A percentile compares a stretch with the other conserved stretches of the same genome.
phyloP scores from a whole-genome alignment of 2,113 vertebrate genomes.

The Colius striatus region DNA sequence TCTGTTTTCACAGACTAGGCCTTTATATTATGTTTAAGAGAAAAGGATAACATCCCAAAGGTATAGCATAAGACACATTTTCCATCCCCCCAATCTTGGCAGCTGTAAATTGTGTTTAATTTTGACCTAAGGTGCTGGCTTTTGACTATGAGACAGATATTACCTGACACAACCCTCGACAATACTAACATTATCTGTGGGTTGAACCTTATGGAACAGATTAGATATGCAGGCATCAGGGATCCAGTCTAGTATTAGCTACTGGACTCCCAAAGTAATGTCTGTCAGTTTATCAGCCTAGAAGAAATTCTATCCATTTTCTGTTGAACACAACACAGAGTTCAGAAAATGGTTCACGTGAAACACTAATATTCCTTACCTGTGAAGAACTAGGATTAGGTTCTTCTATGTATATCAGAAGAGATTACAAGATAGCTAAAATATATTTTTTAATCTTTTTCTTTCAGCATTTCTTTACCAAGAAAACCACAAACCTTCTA shows the following conservation, averaged over 20 bases:
- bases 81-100: accelerated
- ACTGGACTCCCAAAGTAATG: background rate
- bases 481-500: background rate
- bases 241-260: background rate
- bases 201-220: background rate
- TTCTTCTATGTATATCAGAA: background rate
- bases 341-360: background rate
- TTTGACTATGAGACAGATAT: background rate
- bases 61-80: background rate
- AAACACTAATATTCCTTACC: background rate
- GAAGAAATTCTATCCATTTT: background rate
- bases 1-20: background rate
- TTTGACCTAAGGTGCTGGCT: background rate
- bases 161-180: background rate
- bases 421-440: background rate
- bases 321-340: background rate
- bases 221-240: background rate
- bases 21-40: background rate
- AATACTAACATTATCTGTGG: background rate
- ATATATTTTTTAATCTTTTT: background rate
- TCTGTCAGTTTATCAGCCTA: background rate
- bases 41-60: background rate
- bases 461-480: background rate
- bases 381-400: background rate
- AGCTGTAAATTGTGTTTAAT: background rate